phyloP scores from a whole-genome alignment of 2,888 invertebrate genomes.

The Apoda limacodes region DNA sequence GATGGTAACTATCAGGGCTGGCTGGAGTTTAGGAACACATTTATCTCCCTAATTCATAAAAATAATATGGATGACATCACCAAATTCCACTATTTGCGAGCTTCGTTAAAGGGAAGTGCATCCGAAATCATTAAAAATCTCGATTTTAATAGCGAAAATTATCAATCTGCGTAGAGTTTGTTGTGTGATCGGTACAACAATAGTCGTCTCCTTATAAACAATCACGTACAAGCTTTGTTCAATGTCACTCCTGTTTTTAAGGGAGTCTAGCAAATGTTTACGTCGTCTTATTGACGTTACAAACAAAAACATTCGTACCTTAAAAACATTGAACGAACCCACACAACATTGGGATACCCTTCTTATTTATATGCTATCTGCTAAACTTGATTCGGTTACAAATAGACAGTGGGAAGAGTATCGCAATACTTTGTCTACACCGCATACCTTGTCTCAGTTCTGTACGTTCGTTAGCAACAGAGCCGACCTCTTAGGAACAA shows the following conservation, averaged over 20 bases:
- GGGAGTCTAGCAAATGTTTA: conserved; percentile 9
- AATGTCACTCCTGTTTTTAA: conserved; percentile 7
- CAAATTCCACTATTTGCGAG: conserved; percentile 11
- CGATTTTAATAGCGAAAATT: conserved; percentile 12
- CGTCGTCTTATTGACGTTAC: conserved; percentile 15
- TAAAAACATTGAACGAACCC: conserved; percentile 7
- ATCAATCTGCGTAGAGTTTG: conserved; percentile 7
- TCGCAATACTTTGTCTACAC: conserved; percentile 5
- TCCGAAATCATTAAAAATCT: conserved; percentile 7
- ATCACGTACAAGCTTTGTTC: conserved; percentile 16
- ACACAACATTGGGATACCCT: conserved; percentile 12
- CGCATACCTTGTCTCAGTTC: conserved; percentile 6
- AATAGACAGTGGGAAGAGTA: conserved; percentile 14
- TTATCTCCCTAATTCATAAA: conserved; percentile 10
- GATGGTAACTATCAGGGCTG: conserved; percentile 11
- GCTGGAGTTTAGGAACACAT: conserved; percentile 17
- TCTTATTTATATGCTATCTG: conserved; percentile 9
- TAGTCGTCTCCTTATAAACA: conserved; percentile 13
- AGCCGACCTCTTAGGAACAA: conserved; percentile 11
- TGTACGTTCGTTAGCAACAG: conserved; percentile 6
- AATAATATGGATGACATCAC: conserved; percentile 7
- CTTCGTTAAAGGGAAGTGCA: conserved; percentile 10
- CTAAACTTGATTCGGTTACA: conserved; percentile 9
- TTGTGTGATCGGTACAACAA: too few relatives aligned
- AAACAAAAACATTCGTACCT: conserved; percentile 18